A percentile compares a stretch with the other conserved stretches of the same genome.
These are phyloP conservation scores for Trichogramma dendrolimi DNA, from an alignment of 2,888 invertebrate genomes.

Conservation along the genomic window DNA sequence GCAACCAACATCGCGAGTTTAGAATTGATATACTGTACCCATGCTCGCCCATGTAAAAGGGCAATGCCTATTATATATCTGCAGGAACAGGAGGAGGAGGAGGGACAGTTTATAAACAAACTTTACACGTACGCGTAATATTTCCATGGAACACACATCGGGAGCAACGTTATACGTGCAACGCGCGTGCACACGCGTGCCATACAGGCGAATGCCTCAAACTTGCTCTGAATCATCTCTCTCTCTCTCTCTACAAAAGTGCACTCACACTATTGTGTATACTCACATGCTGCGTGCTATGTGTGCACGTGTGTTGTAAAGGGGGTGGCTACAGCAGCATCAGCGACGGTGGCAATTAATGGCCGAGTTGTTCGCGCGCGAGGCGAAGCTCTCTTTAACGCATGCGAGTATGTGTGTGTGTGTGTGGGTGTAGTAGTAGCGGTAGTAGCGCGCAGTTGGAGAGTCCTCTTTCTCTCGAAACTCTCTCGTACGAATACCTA, in stretches of 20 bases:
- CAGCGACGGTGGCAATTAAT: slow-evolving; percentile 19
- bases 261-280: background rate
- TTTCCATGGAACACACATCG: too few relatives aligned
- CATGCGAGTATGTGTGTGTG: background rate
- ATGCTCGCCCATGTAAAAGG: too few relatives aligned
- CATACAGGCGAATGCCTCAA: too few relatives aligned
- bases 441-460: background rate
- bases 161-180: background rate
- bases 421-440: background rate
- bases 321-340: background rate
- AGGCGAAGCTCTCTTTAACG: slow-evolving; percentile 1
- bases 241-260: background rate
- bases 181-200: background rate
- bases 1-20: too few relatives aligned
- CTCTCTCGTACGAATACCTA: slow-evolving; percentile 8
- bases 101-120: too few relatives aligned
- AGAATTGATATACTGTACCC: too few relatives aligned
- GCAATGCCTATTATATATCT: too few relatives aligned
- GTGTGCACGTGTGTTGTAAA: background rate
- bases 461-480: slow-evolving; percentile 5
- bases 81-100: too few relatives aligned
- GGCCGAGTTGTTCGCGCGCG: slow-evolving; percentile 14
- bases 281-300: too few relatives aligned
- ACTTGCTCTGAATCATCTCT: too few relatives aligned
- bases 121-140: too few relatives aligned